Evolutionary conservation across 2,797 vertebrate genomes (phyloP).

Genomic region (Limnodromus scolopaceus): DNA sequence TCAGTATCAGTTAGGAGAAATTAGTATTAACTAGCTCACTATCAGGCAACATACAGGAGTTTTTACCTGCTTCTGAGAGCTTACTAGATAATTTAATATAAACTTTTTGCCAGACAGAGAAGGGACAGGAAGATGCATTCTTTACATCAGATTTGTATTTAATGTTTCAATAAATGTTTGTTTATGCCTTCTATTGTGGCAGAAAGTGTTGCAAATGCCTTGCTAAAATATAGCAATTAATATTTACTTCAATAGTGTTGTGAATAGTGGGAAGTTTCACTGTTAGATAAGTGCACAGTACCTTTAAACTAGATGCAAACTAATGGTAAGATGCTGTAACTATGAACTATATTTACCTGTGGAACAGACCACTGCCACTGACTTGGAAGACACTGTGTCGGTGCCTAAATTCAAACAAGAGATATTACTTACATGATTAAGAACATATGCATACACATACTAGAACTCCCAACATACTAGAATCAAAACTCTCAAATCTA

Average conservation of each 20-base stretch:
- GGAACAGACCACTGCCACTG: slow-evolving; percentile 82
- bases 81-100: background rate
- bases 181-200: background rate
- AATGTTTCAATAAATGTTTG: background rate
- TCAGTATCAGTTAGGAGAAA: background rate
- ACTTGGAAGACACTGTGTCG: slow-evolving; percentile 78
- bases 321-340: background rate
- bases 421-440: background rate
- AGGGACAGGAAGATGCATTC: background rate
- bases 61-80: background rate
- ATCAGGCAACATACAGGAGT: background rate
- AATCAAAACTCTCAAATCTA: background rate
- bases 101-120: background rate
- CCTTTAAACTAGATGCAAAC: background rate
- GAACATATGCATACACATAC: background rate
- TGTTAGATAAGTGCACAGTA: background rate
- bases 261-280: background rate
- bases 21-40: too few species aligned
- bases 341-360: slow-evolving; percentile 75
- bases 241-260: background rate
- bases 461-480: background rate
- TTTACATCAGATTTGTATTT: background rate
- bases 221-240: background rate
- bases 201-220: background rate
- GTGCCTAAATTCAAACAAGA: slow-evolving; percentile 68